These are phyloP conservation scores for Ctenopoma multispine DNA, from an alignment of 2,797 vertebrate species.

Conservation along the genomic window DNA sequence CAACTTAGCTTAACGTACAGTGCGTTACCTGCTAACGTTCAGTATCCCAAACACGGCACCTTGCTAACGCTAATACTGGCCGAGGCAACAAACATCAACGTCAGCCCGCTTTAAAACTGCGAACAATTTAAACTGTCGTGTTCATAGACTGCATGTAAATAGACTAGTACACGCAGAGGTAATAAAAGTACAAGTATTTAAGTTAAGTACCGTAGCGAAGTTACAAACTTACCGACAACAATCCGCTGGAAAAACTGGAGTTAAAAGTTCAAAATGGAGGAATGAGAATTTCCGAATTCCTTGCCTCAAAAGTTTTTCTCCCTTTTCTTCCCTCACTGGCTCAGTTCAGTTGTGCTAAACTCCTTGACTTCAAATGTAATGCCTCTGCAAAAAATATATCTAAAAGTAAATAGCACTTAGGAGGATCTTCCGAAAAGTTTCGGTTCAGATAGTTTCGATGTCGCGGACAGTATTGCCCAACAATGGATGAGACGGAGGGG, in stretches of 20 bases:
- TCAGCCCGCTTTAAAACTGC: neutral
- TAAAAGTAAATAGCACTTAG: neutral
- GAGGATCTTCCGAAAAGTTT: slow-evolving; percentile 59
- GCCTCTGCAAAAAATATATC: neutral
- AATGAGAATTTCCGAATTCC: slow-evolving; percentile 73
- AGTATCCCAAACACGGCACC: slow-evolving; percentile 18
- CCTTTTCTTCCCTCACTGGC: slow-evolving; percentile 31
- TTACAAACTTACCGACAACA: slow-evolving; percentile 70
- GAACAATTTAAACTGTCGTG: neutral
- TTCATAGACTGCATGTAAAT: accelerated
- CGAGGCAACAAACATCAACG: slow-evolving; percentile 46
- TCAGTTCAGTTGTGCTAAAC: neutral
- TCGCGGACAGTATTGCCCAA: slow-evolving; percentile 69
- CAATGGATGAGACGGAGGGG: slow-evolving; percentile 67
- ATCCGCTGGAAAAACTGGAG: slow-evolving; percentile 50
- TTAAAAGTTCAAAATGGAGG: slow-evolving; percentile 89
- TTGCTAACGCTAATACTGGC: slow-evolving; percentile 75
- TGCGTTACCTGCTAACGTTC: slow-evolving; percentile 44
- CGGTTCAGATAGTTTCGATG: slow-evolving; percentile 65
- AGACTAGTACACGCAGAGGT: neutral
- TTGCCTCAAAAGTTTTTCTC: slow-evolving; percentile 75
- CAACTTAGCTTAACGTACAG: neutral
- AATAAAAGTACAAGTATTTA: accelerated
- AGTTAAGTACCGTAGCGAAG: accelerated
- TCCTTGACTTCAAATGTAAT: neutral